A percentile compares a stretch with the other conserved stretches of the same genome.
These are phyloP conservation scores for Aldabrachelys gigantea DNA, from an alignment of 2,113 vertebrate genomes.

Conservation along the genomic window DNA sequence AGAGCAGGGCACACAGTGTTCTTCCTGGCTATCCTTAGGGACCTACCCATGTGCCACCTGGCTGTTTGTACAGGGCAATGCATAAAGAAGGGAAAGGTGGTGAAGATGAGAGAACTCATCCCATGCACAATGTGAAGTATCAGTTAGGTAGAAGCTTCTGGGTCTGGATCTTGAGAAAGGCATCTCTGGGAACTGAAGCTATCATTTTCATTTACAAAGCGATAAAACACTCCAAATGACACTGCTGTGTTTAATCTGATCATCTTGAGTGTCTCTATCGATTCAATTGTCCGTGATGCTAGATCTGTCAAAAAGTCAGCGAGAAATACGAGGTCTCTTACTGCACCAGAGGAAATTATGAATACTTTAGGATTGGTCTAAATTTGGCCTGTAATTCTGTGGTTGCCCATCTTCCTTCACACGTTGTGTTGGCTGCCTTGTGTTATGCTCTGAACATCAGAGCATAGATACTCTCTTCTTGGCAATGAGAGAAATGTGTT, in stretches of 20 bases:
- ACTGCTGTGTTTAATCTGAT: constrained; percentile 51
- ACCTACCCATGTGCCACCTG: background rate
- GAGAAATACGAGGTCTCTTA: background rate
- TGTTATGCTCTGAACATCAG: background rate
- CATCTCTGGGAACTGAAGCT: constrained; percentile 27
- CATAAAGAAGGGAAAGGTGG: background rate
- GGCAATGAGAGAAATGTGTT: background rate
- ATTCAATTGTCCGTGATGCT: constrained; percentile 6
- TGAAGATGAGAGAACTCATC: background rate
- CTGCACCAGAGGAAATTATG: background rate
- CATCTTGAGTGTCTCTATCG: constrained; percentile 10
- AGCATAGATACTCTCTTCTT: background rate
- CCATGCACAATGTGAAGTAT: background rate
- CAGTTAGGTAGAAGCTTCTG: background rate
- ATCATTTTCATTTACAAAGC: constrained; percentile 43
- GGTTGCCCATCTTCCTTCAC: background rate
- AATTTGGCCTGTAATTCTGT: background rate
- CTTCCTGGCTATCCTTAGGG: background rate
- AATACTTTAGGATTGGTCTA: background rate
- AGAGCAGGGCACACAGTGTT: background rate
- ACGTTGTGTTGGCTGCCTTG: too few relatives aligned
- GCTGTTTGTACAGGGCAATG: background rate
- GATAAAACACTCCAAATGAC: constrained; percentile 46
- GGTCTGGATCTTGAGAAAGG: constrained; percentile 19
- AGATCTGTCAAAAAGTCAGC: background rate